Evolutionary conservation across 2,888 invertebrate genomes (phyloP), one percentile per base, ranked within the genome.

Genomic region (Rhamnusium bicolor): DNA sequence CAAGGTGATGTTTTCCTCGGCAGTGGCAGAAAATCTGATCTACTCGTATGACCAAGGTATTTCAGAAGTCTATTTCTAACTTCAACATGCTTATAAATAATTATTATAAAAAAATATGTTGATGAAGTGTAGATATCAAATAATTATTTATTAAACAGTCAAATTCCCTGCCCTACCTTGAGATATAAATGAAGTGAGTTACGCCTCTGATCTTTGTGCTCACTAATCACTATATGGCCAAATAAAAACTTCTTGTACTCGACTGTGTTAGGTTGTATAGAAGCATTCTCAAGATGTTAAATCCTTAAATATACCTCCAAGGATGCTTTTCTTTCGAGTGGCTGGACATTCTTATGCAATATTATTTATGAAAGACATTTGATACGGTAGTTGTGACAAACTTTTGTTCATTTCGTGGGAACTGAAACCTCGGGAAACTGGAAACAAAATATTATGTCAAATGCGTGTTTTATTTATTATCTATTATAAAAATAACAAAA

Each of bases 351-450:
- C 61, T 61, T 61, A 61, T 61, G 61, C 61, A 61, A 61, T 61
- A 51, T 61, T 61, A 61, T 61, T 61, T 61, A 61, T 61, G 46
- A 61, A 46, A 61, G 40, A 61, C 46, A 61, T 46, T 46, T 18
- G 61, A 61, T 61, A 61, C 46, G 61, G 61, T 18, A 61, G 61
- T 61, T 61, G 61, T 61, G 61, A 61, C 61, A 61, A 61, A 32
- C 46, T 61, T 40, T 61, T 46, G 61, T 61, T 58, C 29, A 14
- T 1, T 14, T n/a, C 61, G 61, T 61, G 61, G 61, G 61, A 61
- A 61, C 46, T 19, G 19, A 21, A 46, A 61, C 46, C 16, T 61
- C 24, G 61, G n/a, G 46, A 61, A 61, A 61, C 19, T 21, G 46
- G 6, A 58, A n/a, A 19, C 16, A 18, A 10, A 19, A 19, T 8